These are phyloP conservation scores for Acanthochromis polyacanthus DNA, from an alignment of 2,113 vertebrate genomes.

Conservation along the genomic window DNA sequence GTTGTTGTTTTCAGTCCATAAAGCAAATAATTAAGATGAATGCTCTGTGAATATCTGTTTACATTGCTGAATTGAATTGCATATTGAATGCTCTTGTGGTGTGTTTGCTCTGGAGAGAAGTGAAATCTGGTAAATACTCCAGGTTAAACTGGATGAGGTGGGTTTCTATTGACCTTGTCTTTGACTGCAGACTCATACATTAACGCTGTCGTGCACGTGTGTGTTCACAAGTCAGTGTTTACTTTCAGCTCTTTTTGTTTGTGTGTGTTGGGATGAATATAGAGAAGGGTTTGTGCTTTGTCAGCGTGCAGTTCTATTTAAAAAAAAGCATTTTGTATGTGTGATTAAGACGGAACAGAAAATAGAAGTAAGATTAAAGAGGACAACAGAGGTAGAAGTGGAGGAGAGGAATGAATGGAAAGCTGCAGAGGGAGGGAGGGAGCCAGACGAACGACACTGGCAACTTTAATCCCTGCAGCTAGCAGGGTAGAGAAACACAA, in stretches of 20 bases:
- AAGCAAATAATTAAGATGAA: conserved; percentile 13
- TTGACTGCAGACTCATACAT: conserved; percentile 34
- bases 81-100: conserved; percentile 14
- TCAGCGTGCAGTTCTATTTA: background rate
- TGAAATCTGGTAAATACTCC: conserved; percentile 38
- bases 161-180: conserved; percentile 37
- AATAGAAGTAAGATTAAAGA: conserved; percentile 27
- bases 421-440: background rate
- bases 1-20: conserved; percentile 3
- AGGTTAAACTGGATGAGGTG: conserved; percentile 33
- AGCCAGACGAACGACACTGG: conserved; percentile 9
- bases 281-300: conserved; percentile 18
- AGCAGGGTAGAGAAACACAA: conserved; percentile 28
- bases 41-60: background rate
- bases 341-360: conserved; percentile 15
- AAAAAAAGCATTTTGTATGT: background rate
- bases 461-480: conserved; percentile 54
- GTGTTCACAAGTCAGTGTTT: conserved; percentile 20
- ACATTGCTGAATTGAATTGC: background rate
- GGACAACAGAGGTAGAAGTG: conserved; percentile 10
- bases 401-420: conserved; percentile 23
- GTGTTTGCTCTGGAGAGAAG: conserved; percentile 25
- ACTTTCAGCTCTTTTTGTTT: background rate
- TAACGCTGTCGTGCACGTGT: background rate
- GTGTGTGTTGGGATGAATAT: background rate